phyloP scores from a whole-genome alignment of 1,140 invertebrate genomes.

The Linepithema humile region DNA sequence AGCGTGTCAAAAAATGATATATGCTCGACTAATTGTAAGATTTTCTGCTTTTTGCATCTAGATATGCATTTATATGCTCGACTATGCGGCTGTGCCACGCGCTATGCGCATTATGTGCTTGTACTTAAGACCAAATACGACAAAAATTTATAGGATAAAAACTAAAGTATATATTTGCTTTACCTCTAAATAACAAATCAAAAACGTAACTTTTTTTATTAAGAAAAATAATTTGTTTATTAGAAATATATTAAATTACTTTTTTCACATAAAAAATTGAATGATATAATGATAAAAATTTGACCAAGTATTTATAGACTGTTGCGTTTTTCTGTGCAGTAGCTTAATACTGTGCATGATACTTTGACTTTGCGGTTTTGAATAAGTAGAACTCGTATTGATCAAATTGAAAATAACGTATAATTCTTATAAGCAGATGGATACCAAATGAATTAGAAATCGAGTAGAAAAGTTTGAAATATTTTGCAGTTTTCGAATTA shows the following conservation, averaged over 20 bases:
- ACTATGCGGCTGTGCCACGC: conserved; percentile 56
- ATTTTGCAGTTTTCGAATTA: neutral
- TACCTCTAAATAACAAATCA: no score
- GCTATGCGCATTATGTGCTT: conserved; percentile 11
- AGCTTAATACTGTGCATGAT: conserved; percentile 14
- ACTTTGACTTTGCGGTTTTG: conserved; percentile 6
- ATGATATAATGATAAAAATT: neutral
- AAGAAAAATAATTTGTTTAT: neutral
- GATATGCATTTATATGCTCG: conserved; percentile 61
- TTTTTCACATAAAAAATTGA: neutral
- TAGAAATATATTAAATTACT: neutral
- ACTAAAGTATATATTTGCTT: neutral
- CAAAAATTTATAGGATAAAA: neutral
- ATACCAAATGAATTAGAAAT: conserved; percentile 12
- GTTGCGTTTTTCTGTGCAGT: conserved; percentile 8
- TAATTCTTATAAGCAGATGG: neutral
- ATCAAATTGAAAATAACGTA: neutral
- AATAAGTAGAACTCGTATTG: neutral
- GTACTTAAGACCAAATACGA: conserved; percentile 12
- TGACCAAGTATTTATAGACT: neutral
- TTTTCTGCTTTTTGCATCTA: conserved; percentile 62
- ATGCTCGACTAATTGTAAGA: neutral
- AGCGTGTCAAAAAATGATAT: neutral
- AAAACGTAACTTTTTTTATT: no score
- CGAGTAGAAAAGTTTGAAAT: neutral